These are phyloP conservation scores for Enteromius thamalakanensis DNA, from an alignment of 2,797 vertebrate genomes.

Conservation along the genomic window DNA sequence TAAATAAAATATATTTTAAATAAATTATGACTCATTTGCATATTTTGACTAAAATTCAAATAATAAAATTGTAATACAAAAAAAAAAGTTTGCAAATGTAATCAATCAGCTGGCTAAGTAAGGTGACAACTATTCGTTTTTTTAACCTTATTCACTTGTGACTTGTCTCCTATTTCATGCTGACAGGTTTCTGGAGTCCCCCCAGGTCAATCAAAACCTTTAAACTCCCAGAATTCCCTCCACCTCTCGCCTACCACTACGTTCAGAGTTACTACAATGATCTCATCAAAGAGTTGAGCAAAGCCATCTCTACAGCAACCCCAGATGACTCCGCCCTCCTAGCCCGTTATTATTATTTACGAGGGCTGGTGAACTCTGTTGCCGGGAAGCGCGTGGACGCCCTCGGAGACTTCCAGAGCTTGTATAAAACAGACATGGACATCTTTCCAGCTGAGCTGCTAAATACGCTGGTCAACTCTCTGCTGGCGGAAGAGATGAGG, in stretches of 20 bases:
- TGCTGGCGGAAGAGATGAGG: slow-evolving; percentile 75
- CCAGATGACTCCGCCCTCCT: slow-evolving; percentile 84
- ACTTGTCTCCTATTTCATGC: slow-evolving; percentile 55
- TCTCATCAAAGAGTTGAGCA: slow-evolving; percentile 80
- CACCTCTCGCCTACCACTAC: slow-evolving; percentile 85
- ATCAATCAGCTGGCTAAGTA: not conserved
- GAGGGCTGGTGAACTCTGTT: slow-evolving; percentile 86
- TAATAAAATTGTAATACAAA: not conserved
- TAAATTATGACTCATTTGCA: too few species aligned
- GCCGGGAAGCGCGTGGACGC: slow-evolving; percentile 86
- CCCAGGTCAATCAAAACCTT: slow-evolving; percentile 78
- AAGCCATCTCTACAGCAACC: slow-evolving; percentile 76
- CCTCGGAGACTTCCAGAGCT: slow-evolving; percentile 91
- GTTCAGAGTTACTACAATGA: slow-evolving; percentile 89
- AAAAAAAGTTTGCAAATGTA: too few species aligned
- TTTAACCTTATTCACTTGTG: not conserved
- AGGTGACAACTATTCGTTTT: not conserved
- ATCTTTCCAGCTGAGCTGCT: slow-evolving; percentile 92
- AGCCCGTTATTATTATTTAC: slow-evolving; percentile 94
- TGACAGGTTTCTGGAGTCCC: slow-evolving; percentile 73
- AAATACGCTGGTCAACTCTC: slow-evolving; percentile 78
- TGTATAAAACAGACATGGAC: slow-evolving; percentile 90
- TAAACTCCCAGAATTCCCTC: slow-evolving; percentile 90
- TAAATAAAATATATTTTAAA: too few species aligned
- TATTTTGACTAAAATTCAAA: not conserved